Evolutionary conservation across 1,140 invertebrate genomes (phyloP).

Genomic region (Drosophila lacteicornis): DNA sequence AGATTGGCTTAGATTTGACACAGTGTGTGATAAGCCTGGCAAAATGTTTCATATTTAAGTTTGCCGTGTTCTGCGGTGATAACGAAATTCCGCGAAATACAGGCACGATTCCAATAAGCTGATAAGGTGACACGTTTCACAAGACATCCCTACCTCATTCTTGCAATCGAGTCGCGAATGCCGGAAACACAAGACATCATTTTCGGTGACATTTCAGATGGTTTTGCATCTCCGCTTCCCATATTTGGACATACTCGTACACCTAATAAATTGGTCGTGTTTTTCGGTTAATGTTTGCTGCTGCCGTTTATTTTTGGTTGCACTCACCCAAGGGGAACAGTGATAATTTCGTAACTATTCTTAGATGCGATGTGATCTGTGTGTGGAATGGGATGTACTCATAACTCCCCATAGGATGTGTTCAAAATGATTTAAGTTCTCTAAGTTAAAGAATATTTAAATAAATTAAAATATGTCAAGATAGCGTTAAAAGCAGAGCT

Average conservation of each 20-base stretch:
- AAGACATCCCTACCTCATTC: constrained; percentile 7
- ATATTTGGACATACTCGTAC: constrained; percentile 16
- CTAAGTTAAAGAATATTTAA: not conserved
- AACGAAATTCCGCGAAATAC: constrained; percentile 48
- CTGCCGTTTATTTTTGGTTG: constrained; percentile 32
- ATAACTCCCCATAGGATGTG: not conserved
- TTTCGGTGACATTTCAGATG: constrained; percentile 9
- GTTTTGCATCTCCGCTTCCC: constrained; percentile 29
- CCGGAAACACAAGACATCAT: constrained; percentile 35
- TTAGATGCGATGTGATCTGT: constrained; percentile 10
- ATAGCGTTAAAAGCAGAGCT: no score
- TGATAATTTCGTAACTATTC: constrained; percentile 70
- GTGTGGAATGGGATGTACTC: not conserved
- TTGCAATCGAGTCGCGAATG: constrained; percentile 19
- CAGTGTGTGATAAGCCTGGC: constrained; percentile 3
- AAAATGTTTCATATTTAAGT: constrained; percentile 37
- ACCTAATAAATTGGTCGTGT: constrained; percentile 32
- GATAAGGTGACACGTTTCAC: constrained; percentile 50
- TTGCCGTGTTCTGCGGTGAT: constrained; percentile 51
- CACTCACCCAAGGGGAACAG: constrained; percentile 57
- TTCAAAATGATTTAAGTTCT: no score
- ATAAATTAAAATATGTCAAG: no score
- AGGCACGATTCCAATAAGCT: constrained; percentile 40
- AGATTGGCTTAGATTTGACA: constrained; percentile 19
- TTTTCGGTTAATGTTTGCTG: constrained; percentile 14